phyloP scores from a whole-genome alignment of 2,797 vertebrate species.

The Acipenser transmontanus region DNA sequence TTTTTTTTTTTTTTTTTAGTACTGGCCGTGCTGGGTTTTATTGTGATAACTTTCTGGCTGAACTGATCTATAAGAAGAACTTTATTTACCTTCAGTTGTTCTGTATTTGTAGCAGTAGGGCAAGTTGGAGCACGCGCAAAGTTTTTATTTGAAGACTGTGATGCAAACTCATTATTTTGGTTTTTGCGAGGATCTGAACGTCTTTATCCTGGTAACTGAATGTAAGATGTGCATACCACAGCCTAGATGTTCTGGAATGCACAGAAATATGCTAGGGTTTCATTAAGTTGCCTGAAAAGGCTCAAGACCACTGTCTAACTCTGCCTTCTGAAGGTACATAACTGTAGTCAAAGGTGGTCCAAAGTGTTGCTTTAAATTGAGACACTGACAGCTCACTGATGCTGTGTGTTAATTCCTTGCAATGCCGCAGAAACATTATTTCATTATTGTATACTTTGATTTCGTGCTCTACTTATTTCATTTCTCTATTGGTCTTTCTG shows the following conservation, averaged over 20 bases:
- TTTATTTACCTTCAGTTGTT: neutral
- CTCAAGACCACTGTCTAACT: constrained; percentile 12
- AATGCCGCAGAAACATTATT: constrained; percentile 9
- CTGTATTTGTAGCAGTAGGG: too few species aligned
- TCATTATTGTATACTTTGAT: constrained; percentile 50
- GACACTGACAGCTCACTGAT: constrained; percentile 33
- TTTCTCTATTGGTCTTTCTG: constrained; percentile 44
- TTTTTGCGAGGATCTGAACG: too few species aligned
- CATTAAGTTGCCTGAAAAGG: constrained; percentile 27
- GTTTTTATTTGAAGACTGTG: too few species aligned
- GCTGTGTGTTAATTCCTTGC: constrained; percentile 20
- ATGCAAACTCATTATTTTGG: too few species aligned
- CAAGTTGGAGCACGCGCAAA: too few species aligned
- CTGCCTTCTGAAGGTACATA: neutral
- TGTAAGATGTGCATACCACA: neutral
- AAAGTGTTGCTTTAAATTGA: constrained; percentile 26
- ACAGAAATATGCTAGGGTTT: too few species aligned
- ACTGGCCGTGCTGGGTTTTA: neutral
- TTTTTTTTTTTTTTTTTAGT: neutral
- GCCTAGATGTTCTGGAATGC: neutral
- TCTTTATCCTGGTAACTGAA: neutral
- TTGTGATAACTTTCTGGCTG: neutral
- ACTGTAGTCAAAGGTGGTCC: constrained; percentile 27
- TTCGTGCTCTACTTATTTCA: constrained; percentile 67
- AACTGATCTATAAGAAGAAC: constrained; percentile 7